Evolutionary conservation across 2,888 invertebrate genomes (phyloP).

Genomic region (Sabellastarte sp.): DNA sequence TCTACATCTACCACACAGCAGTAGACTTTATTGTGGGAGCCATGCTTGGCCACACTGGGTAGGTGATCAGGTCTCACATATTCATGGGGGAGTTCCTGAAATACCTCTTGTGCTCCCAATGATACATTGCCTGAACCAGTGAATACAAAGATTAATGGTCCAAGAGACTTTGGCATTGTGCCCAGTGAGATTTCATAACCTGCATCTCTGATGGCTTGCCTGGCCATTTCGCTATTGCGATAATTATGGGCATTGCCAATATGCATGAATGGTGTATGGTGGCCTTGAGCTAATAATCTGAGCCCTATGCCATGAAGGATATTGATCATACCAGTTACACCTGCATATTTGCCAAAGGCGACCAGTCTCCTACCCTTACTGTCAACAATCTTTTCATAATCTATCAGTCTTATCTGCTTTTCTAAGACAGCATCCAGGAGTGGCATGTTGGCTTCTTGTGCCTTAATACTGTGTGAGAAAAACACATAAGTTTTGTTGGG

Average conservation of each 20-base stretch:
- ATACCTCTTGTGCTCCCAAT: conserved; percentile 70
- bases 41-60: conserved; percentile 93
- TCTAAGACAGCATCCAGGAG: conserved; percentile 92
- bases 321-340: conserved; percentile 97
- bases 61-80: conserved; percentile 94
- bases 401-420: conserved; percentile 89
- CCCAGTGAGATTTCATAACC: conserved; percentile 96
- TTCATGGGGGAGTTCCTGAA: conserved; percentile 95
- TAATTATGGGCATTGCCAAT: conserved; percentile 99
- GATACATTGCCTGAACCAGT: conserved; percentile 98
- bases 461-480: conserved; percentile 99
- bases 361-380: conserved; percentile 85
- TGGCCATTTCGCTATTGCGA: conserved; percentile 94
- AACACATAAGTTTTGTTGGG: conserved; percentile 97
- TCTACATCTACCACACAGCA: conserved; percentile 91
- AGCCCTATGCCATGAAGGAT: conserved; percentile 96
- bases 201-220: conserved; percentile 96
- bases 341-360: conserved; percentile 97
- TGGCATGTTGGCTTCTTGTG: conserved; percentile 97
- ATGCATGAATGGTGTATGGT: conserved; percentile 99
- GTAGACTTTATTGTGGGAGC: conserved; percentile 93
- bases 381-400: conserved; percentile 95
- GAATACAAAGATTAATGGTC: conserved; percentile 95
- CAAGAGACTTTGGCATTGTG: conserved; percentile 96
- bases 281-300: conserved; percentile 88